These are phyloP conservation scores for Tautogolabrus adspersus DNA, from an alignment of 2,113 vertebrate genomes.

Conservation along the genomic window DNA sequence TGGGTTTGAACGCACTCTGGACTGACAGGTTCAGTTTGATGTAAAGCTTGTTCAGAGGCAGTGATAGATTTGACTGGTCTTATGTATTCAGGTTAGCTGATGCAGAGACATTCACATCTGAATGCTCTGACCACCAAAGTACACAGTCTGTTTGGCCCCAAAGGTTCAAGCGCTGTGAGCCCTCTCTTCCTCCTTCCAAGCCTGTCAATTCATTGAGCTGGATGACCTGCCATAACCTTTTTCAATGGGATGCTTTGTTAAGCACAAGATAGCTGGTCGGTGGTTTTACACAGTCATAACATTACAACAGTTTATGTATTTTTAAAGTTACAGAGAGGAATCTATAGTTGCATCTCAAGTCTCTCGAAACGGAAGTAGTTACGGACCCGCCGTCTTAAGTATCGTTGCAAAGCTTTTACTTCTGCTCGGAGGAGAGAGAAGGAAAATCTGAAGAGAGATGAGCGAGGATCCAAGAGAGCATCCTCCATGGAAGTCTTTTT, in stretches of 20 bases:
- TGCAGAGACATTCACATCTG: constrained; percentile 58
- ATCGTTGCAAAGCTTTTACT: no score
- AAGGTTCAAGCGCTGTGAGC: constrained; percentile 22
- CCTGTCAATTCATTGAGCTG: constrained; percentile 58
- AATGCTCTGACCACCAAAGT: constrained; percentile 60
- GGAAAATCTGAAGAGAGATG: no score
- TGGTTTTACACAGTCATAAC: constrained; percentile 8
- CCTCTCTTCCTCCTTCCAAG: constrained; percentile 45
- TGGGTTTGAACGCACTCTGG: constrained; percentile 45
- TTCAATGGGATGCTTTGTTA: constrained; percentile 41
- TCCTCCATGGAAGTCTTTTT: no score
- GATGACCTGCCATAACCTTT: constrained; percentile 35
- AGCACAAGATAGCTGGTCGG: constrained; percentile 38
- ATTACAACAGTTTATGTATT: neutral
- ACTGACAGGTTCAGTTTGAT: constrained; percentile 65
- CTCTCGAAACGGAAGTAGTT: no score
- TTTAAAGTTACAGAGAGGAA: neutral
- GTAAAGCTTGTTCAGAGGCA: constrained; percentile 49
- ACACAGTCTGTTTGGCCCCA: constrained; percentile 27
- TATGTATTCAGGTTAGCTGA: constrained; percentile 48
- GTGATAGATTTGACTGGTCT: constrained; percentile 36
- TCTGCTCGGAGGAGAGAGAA: no score
- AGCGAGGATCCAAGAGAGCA: no score
- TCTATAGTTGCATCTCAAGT: no score
- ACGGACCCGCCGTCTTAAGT: no score